Evolutionary conservation across 2,113 vertebrate species (phyloP), one percentile per base, ranked within the genome.

Genomic region (Peromyscus leucopus): DNA sequence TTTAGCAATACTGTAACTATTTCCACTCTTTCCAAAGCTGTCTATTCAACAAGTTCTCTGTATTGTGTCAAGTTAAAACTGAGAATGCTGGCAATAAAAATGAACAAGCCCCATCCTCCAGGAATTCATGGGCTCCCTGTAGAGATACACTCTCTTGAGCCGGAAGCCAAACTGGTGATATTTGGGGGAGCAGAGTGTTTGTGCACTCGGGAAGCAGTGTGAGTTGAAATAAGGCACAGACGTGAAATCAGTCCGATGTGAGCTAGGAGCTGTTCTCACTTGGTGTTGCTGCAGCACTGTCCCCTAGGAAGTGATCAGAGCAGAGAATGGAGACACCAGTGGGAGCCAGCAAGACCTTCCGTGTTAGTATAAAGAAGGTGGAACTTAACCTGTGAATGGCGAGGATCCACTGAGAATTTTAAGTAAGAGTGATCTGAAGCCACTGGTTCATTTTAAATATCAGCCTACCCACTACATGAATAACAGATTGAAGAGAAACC

Each of bases 1-100:
- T 71, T 74, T 57, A 74, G 8, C 63, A 94, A 15, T 55, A 17
- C 55, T 42, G 39, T 21, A 92, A 13, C 90, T 95, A 67, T 92
- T 95, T 97, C 88, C 48, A 78, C 24, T 94, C 36, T 55, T 86
- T 86, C 51, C 90, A 96, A 93, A 26, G 31, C 15, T 17, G 48
- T 91, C 85, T 39, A 83, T 96, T 96, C 46, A 78, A 33, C 46
- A 87, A 31, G 12, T 61, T 92, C 85, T 91, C 21, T 93, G 28
- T 78, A 76, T 51, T 93, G 82, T 69, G 10, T 82, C 2, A 86
- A 24, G 17, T 12, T 90, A 15, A 96, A 94, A 57, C 36, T 69
- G 46, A 96, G 36, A 65, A 39, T n/a, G 42, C 51, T 31, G 91
- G 36, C 82, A 89, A 63, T 82, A 69, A 65, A 93, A 94, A 85